phyloP scores from a whole-genome alignment of 2,888 invertebrate genomes.

The Mycalesis mineus region DNA sequence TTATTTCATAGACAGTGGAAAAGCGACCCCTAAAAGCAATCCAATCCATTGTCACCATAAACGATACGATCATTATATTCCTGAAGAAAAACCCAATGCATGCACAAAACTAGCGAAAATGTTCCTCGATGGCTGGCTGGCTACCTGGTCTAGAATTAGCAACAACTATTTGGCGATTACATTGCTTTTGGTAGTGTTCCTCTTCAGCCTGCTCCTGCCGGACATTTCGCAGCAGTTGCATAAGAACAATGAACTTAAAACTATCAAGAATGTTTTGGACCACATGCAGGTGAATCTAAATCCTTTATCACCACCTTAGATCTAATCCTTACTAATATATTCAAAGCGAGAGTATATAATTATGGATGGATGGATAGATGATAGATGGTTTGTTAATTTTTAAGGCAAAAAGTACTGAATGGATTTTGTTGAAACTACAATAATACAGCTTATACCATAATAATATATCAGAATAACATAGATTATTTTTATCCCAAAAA shows the following conservation, averaged over 20 bases:
- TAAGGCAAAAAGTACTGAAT: too few species aligned
- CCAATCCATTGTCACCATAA: neutral
- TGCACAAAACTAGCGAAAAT: too few species aligned
- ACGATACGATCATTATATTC: neutral
- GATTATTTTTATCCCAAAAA: too few species aligned
- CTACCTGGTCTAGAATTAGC: constrained; percentile 27
- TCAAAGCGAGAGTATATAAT: too few species aligned
- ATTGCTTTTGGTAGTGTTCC: constrained; percentile 43
- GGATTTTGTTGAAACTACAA: too few species aligned
- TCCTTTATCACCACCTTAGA: too few species aligned
- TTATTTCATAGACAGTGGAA: neutral
- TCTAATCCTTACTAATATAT: too few species aligned
- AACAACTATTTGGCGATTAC: constrained; percentile 42
- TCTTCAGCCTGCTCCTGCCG: constrained; percentile 51
- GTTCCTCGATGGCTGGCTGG: constrained; percentile 28
- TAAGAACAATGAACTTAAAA: constrained; percentile 45
- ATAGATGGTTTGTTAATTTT: too few species aligned
- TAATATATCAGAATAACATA: too few species aligned
- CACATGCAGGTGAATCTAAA: constrained; percentile 49
- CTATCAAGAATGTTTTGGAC: constrained; percentile 48
- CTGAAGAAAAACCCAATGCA: neutral
- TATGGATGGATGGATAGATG: too few species aligned
- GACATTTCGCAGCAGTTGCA: constrained; percentile 50
- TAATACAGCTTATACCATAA: too few species aligned
- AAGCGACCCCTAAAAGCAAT: neutral